phyloP scores from a whole-genome alignment of 1,140 invertebrate species.

The Xylocopa sonorina region DNA sequence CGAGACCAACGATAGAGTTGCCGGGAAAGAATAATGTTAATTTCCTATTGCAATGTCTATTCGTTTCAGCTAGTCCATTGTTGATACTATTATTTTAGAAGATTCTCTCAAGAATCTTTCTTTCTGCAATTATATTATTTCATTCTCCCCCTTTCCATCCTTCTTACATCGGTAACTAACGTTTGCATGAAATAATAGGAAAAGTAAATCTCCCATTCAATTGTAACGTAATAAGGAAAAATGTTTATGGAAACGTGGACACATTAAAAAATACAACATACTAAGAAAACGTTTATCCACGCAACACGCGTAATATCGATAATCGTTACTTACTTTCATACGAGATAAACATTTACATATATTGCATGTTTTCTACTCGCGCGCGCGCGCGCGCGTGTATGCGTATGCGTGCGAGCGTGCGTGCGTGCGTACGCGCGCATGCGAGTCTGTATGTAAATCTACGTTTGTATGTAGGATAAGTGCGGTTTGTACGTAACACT shows the following conservation, averaged over 20 bases:
- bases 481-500: slow-evolving; percentile 50
- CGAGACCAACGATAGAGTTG: slow-evolving; percentile 4
- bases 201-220: neutral
- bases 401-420: no score
- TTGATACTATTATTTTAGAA: slow-evolving; percentile 5
- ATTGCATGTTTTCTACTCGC: slow-evolving; percentile 23
- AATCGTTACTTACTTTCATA: slow-evolving; percentile 61
- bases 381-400: no score
- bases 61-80: slow-evolving; percentile 17
- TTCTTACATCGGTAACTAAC: slow-evolving; percentile 32
- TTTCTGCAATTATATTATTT: slow-evolving; percentile 4
- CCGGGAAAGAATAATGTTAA: neutral
- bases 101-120: slow-evolving; percentile 3
- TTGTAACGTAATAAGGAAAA: neutral
- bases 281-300: slow-evolving; percentile 75
- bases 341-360: slow-evolving; percentile 36
- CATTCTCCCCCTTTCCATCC: slow-evolving; percentile 35
- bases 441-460: slow-evolving; percentile 12
- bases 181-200: neutral
- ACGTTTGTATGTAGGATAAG: slow-evolving; percentile 12
- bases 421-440: no score
- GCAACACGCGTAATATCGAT: slow-evolving; percentile 67
- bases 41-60: neutral
- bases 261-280: slow-evolving; percentile 78
- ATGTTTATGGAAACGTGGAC: slow-evolving; percentile 68